These are phyloP conservation scores for Tridacna crocea DNA, from an alignment of 2,888 invertebrate genomes.

Conservation along the genomic window DNA sequence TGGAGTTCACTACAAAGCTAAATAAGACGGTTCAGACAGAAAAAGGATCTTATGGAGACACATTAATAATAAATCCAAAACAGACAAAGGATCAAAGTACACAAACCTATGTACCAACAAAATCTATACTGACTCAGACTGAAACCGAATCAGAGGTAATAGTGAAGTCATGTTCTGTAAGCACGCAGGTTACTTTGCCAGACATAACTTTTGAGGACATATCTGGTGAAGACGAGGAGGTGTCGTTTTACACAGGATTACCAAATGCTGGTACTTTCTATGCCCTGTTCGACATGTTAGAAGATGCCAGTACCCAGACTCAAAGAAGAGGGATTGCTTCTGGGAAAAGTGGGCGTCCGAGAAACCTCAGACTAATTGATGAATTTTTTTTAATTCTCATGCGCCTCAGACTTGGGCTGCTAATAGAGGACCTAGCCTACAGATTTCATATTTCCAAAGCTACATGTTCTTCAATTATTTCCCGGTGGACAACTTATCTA, in stretches of 20 bases:
- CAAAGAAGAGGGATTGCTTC: background rate
- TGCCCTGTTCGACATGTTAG: background rate
- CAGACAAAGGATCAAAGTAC: constrained; percentile 3
- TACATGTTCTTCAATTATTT: background rate
- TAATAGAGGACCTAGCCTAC: background rate
- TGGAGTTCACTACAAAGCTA: background rate
- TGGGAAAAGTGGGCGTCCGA: constrained; percentile 9
- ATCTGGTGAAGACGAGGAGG: background rate
- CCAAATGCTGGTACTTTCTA: background rate
- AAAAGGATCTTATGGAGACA: background rate
- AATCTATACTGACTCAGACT: background rate
- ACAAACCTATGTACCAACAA: constrained; percentile 2
- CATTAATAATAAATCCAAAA: background rate
- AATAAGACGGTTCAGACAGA: constrained; percentile 5
- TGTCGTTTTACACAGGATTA: constrained; percentile 2
- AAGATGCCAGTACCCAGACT: constrained; percentile 3
- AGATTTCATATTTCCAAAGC: background rate
- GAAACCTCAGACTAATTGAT: background rate
- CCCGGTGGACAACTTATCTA: background rate
- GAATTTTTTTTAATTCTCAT: constrained; percentile 7
- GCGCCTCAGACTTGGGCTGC: constrained; percentile 5
- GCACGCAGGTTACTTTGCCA: background rate
- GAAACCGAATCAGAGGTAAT: background rate
- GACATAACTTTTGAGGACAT: constrained; percentile 2
- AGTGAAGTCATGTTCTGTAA: background rate